Percentiles rank a stretch among this genome's conserved stretches.
These are phyloP conservation scores for Gulo gulo DNA, from an alignment of 2,113 vertebrate genomes.

Conservation along the genomic window DNA sequence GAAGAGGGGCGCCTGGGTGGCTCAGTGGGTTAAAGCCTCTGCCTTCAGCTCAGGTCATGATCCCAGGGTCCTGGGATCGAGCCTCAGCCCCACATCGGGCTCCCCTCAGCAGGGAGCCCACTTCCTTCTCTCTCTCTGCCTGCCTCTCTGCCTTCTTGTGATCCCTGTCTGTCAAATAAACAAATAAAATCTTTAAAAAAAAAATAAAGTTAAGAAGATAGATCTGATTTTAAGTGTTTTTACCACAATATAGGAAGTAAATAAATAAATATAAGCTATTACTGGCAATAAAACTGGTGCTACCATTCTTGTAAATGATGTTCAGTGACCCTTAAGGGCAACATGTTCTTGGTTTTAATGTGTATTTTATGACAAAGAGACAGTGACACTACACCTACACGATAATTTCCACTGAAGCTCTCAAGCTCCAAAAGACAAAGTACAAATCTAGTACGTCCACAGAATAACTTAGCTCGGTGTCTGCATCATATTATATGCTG, in stretches of 20 bases:
- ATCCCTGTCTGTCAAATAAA: too few species aligned
- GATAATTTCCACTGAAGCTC: not conserved
- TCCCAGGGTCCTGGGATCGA: too few species aligned
- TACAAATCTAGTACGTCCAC: not conserved
- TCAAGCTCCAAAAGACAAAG: not conserved
- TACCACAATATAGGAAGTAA: not conserved
- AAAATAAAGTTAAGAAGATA: not conserved
- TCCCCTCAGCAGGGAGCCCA: too few species aligned
- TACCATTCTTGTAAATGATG: conserved; percentile 24
- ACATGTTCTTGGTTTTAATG: conserved; percentile 39
- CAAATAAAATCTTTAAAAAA: too few species aligned
- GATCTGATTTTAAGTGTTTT: not conserved
- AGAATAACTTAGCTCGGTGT: not conserved
- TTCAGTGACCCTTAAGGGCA: conserved; percentile 3
- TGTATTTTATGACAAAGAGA: conserved; percentile 43
- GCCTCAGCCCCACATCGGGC: too few species aligned
- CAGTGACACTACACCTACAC: not conserved
- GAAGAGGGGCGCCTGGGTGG: too few species aligned
- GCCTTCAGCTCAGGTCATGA: too few species aligned
- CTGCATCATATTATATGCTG: not conserved
- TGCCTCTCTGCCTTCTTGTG: too few species aligned
- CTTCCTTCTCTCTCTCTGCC: too few species aligned
- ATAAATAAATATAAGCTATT: not conserved
- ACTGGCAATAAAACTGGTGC: not conserved
- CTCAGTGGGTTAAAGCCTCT: too few species aligned